Percentiles rank a stretch among this genome's conserved stretches.
These are phyloP conservation scores for Bombyx mori DNA, from an alignment of 1,140 invertebrate species.

Conservation along the genomic window ASM3026992v2 NC_085118.1:11596001-11596500, in stretches of 20 bases:
- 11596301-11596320: conserved; percentile 13
- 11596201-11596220: conserved; percentile 25
- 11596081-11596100: conserved; percentile 37
- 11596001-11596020: conserved; percentile 42
- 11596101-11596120: conserved; percentile 35
- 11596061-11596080: conserved; percentile 38
- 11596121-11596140: conserved; percentile 28
- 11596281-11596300: background rate
- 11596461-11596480: no score
- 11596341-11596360: conserved; percentile 10
- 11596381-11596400: no score
- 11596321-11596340: conserved; percentile 14
- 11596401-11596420: no score
- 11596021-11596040: conserved; percentile 52
- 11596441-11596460: no score
- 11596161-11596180: conserved; percentile 27
- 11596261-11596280: conserved; percentile 10
- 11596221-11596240: conserved; percentile 24
- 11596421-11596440: no score
- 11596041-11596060: conserved; percentile 52
- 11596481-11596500: no score
- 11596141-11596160: conserved; percentile 18
- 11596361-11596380: no score
- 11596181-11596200: conserved; percentile 15
- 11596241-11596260: conserved; percentile 28